Evolutionary conservation across 1,140 invertebrate genomes (phyloP).

Genomic region (Lutraria rhynchaena): DNA sequence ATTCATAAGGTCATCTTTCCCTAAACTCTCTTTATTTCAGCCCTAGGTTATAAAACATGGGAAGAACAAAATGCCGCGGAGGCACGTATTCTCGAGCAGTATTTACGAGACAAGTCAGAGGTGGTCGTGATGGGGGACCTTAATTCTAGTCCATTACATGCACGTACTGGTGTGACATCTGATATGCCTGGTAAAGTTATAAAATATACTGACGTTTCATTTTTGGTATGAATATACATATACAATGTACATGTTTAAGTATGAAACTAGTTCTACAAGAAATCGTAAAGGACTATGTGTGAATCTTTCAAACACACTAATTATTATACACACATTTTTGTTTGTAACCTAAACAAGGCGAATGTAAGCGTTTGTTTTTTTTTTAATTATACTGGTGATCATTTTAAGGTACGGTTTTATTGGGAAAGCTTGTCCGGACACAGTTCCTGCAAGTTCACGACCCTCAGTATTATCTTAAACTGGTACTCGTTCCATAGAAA

Average conservation of each 20-base stretch:
- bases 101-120: background rate
- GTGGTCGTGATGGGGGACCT: slow-evolving; percentile 55
- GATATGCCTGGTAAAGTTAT: slow-evolving; percentile 40
- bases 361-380: too few relatives aligned
- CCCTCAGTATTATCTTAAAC: too few relatives aligned
- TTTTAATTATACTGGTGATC: too few relatives aligned
- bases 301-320: background rate
- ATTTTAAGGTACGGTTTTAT: too few relatives aligned
- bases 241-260: too few relatives aligned
- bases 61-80: slow-evolving; percentile 51
- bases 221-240: background rate
- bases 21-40: too few relatives aligned
- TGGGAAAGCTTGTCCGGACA: too few relatives aligned
- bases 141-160: slow-evolving; percentile 32
- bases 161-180: background rate
- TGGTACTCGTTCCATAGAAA: too few relatives aligned
- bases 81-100: slow-evolving; percentile 3
- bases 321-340: background rate
- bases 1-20: too few relatives aligned
- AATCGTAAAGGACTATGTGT: background rate
- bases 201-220: background rate
- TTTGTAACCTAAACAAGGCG: too few relatives aligned
- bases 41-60: slow-evolving; percentile 34
- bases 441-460: too few relatives aligned
- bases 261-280: background rate